Conservation (phyloP, 1,140 invertebrate genomes). For the Calephelis virginiensis region DNA sequence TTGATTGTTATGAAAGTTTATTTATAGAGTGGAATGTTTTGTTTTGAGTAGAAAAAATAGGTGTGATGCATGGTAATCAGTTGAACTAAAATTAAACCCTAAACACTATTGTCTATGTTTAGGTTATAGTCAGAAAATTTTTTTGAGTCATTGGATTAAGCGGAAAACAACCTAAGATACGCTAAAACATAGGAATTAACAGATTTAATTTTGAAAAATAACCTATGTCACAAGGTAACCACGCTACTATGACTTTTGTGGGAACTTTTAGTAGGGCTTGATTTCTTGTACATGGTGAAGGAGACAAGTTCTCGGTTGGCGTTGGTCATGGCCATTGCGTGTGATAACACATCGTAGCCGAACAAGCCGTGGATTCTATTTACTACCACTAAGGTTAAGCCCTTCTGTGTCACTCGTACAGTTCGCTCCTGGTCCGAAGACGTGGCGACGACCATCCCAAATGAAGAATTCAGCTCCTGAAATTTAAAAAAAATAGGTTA, state of each 20-base stretch:
- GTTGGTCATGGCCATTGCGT: slow-evolving; percentile 73
- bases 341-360: slow-evolving; percentile 68
- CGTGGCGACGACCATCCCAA: slow-evolving; percentile 52
- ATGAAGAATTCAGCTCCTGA: slow-evolving; percentile 65
- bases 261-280: slow-evolving; percentile 26
- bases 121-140: too few relatives aligned
- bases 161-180: background rate
- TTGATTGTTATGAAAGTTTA: too few relatives aligned
- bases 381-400: slow-evolving; percentile 60
- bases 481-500: slow-evolving; percentile 24
- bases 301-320: slow-evolving; percentile 68
- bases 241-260: slow-evolving; percentile 12
- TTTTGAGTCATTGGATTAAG: background rate
- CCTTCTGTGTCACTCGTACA: slow-evolving; percentile 62
- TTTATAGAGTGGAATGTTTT: too few relatives aligned
- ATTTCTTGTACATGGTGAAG: slow-evolving; percentile 73
- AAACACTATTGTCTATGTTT: too few relatives aligned
- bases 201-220: too few relatives aligned
- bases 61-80: too few relatives aligned
- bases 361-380: slow-evolving; percentile 65
- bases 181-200: too few relatives aligned
- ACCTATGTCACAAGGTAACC: background rate
- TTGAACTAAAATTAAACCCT: too few relatives aligned
- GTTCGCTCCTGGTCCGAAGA: slow-evolving; percentile 53
- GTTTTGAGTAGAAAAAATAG: too few relatives aligned